Percentiles rank a stretch among this genome's conserved stretches.
Conservation (phyloP, 1,140 invertebrate genomes). For the Panagrolaimus sp. region DNA sequence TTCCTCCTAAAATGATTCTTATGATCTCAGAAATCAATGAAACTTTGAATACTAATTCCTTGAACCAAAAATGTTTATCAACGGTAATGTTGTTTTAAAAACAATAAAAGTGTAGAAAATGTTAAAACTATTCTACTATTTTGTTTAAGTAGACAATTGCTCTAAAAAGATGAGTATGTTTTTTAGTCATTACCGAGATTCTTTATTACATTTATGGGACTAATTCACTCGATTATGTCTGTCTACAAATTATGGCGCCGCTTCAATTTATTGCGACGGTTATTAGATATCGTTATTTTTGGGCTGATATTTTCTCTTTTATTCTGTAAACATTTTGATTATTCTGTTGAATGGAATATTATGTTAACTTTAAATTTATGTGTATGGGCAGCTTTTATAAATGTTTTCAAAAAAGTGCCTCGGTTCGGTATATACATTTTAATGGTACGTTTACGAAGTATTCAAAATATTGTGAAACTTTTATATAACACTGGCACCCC, state of each 20-base stretch:
- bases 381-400: background rate
- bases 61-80: background rate
- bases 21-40: background rate
- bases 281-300: background rate
- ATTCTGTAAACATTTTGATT: background rate
- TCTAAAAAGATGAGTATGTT: too few species aligned
- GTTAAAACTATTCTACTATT: too few species aligned
- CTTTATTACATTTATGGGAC: background rate
- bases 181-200: too few species aligned
- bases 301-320: background rate
- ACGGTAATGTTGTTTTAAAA: background rate
- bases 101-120: background rate
- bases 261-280: background rate
- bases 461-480: too few species aligned
- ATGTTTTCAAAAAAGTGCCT: background rate
- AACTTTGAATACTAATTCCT: background rate
- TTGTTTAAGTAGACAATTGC: too few species aligned
- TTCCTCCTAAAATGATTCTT: background rate
- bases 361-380: background rate
- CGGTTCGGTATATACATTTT: slow-evolving; percentile 6
- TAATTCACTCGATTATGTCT: background rate
- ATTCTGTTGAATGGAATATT: background rate
- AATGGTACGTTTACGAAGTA: background rate
- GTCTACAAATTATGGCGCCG: background rate
- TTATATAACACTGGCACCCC: too few species aligned